Percentiles rank a stretch among this genome's conserved stretches.
These are phyloP conservation scores for Sylvilagus bachmani DNA, from an alignment of 2,113 vertebrate genomes.

Conservation along the genomic window DNA sequence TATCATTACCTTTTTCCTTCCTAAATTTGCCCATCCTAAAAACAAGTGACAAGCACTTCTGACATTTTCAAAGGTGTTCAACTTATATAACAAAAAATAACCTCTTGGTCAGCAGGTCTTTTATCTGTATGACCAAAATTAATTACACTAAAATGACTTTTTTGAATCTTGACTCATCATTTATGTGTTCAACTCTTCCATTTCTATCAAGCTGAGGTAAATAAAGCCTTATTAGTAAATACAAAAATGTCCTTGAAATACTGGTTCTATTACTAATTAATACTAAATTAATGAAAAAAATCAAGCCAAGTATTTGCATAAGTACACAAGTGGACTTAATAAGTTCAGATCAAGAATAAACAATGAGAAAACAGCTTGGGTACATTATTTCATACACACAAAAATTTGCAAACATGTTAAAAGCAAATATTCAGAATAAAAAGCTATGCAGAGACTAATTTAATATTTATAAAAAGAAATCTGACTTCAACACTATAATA, in stretches of 20 bases:
- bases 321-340: neutral
- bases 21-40: neutral
- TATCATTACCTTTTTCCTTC: neutral
- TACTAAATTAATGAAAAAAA: neutral
- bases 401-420: neutral
- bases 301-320: neutral
- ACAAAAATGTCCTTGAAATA: neutral
- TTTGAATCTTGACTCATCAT: neutral
- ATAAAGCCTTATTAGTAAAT: neutral
- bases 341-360: neutral
- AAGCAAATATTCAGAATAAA: neutral
- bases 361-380: neutral
- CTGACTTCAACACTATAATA: neutral
- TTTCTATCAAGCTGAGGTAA: neutral
- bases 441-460: neutral
- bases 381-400: neutral
- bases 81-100: neutral
- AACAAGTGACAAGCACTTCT: neutral
- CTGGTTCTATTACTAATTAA: neutral
- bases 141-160: neutral
- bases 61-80: neutral
- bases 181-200: neutral
- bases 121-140: neutral
- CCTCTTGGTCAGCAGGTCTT: neutral
- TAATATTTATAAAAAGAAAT: constrained; percentile 19